Conservation (phyloP, 2,113 vertebrate species). For the Formicarius rufipectus region DNA sequence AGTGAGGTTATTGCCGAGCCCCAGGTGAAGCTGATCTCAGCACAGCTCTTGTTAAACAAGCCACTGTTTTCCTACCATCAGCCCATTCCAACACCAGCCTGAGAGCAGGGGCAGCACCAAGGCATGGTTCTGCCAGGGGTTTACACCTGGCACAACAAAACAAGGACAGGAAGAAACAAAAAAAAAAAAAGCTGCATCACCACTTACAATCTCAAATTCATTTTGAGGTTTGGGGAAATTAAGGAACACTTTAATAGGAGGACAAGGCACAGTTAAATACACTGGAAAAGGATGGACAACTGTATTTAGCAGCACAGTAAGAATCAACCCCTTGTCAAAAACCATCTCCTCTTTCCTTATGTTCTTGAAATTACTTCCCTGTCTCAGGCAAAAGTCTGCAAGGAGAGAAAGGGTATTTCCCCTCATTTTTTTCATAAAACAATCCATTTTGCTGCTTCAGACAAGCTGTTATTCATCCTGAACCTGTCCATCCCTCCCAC, state of each 20-base stretch:
- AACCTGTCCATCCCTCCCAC: constrained; percentile 58
- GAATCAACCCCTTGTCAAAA: background rate
- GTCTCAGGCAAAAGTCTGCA: constrained; percentile 30
- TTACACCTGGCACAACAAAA: background rate
- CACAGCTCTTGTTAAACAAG: background rate
- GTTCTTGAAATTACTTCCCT: background rate
- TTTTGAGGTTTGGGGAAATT: background rate
- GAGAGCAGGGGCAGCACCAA: background rate
- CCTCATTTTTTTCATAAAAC: constrained; percentile 54
- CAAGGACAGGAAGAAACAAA: background rate
- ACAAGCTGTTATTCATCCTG: constrained; percentile 73
- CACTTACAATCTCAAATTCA: background rate
- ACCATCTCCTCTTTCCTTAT: background rate
- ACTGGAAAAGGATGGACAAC: background rate
- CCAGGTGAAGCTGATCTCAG: background rate
- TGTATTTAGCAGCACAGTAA: background rate
- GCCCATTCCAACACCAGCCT: background rate
- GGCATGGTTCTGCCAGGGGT: background rate
- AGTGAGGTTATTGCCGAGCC: background rate
- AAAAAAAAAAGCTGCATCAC: background rate
- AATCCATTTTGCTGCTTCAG: constrained; percentile 71
- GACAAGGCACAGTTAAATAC: background rate
- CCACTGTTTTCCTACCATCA: background rate
- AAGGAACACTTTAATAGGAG: background rate
- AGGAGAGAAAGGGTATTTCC: constrained; percentile 30